Conservation (phyloP, 1,140 invertebrate genomes). For the Zophobas atratus region DNA sequence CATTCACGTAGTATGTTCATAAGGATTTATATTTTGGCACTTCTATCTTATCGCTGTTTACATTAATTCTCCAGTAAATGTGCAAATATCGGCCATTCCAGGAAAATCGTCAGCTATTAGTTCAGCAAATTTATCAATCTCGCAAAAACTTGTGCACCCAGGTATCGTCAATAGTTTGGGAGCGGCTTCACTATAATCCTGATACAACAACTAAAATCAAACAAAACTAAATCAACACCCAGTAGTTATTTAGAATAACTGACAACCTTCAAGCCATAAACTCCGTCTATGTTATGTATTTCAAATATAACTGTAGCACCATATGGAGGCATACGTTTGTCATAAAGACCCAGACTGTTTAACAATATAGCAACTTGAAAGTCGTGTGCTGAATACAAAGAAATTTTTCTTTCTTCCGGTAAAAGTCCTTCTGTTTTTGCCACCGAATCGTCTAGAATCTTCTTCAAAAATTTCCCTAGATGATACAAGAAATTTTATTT, state of each 20-base stretch:
- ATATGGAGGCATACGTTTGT: conserved; percentile 56
- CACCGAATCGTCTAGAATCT: conserved; percentile 48
- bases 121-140: conserved; percentile 16
- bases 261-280: conserved; percentile 56
- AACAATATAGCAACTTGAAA: conserved; percentile 55
- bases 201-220: conserved; percentile 48
- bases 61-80: conserved; percentile 13
- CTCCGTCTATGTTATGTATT: conserved; percentile 53
- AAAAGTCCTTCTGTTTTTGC: conserved; percentile 21
- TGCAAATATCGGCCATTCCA: neutral
- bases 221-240: conserved; percentile 15
- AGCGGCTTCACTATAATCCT: conserved; percentile 24
- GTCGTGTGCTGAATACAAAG: conserved; percentile 59
- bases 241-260: neutral
- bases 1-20: too few relatives aligned
- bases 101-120: conserved; percentile 38
- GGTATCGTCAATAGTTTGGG: conserved; percentile 47
- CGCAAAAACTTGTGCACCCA: conserved; percentile 46
- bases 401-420: conserved; percentile 37
- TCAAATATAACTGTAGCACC: conserved; percentile 57
- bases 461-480: conserved; percentile 48
- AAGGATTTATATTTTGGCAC: too few relatives aligned
- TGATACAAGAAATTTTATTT: too few relatives aligned
- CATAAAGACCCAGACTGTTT: conserved; percentile 48
- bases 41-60: neutral